These are phyloP conservation scores for Lophotis ruficrista DNA, from an alignment of 2,113 vertebrate genomes.

Conservation along the genomic window DNA sequence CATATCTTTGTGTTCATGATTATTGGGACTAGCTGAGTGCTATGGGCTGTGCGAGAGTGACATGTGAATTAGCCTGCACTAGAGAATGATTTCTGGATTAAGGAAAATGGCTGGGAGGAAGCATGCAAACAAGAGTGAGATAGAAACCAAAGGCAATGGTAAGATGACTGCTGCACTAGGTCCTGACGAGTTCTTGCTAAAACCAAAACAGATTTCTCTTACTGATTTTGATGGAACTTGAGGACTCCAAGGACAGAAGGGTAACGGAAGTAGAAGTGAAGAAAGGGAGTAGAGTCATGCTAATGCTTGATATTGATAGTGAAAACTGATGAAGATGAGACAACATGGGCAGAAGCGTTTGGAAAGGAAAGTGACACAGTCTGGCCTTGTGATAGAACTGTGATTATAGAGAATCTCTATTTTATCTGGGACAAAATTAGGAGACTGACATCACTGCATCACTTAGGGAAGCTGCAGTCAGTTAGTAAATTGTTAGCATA, in stretches of 20 bases:
- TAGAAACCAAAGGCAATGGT: background rate
- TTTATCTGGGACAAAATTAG: background rate
- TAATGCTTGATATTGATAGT: background rate
- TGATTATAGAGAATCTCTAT: background rate
- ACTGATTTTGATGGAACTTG: background rate
- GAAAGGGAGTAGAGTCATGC: rapidly evolving
- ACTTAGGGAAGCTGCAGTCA: background rate
- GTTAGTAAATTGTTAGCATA: background rate
- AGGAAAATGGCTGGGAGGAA: background rate
- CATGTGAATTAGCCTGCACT: background rate
- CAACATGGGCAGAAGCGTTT: background rate
- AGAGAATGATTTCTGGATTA: background rate
- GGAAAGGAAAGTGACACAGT: background rate
- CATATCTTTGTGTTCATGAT: background rate
- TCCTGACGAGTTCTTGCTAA: background rate
- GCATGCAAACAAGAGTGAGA: background rate
- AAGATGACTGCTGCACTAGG: background rate
- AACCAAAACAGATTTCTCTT: background rate
- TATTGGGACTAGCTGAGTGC: background rate
- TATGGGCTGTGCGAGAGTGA: background rate
- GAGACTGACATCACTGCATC: background rate
- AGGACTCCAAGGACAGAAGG: background rate
- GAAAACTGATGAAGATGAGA: background rate
- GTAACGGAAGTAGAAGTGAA: background rate
- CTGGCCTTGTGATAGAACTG: background rate